A percentile compares a stretch with the other conserved stretches of the same genome.
phyloP scores from a whole-genome alignment of 2,797 vertebrate genomes.

The Pipistrellus kuhlii region DNA sequence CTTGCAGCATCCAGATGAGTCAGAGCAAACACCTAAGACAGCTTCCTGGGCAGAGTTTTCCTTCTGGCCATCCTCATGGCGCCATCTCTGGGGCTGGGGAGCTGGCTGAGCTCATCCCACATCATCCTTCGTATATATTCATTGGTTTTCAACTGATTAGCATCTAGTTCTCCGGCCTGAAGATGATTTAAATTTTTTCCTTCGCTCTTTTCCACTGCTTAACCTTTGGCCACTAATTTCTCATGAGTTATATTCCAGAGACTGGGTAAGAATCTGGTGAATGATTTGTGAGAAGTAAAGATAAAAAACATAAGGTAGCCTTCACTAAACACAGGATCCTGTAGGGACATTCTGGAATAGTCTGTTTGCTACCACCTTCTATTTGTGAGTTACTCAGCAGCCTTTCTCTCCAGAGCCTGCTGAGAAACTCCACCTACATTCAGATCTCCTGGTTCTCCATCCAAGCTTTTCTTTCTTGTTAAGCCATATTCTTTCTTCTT shows the following conservation, averaged over 20 bases:
- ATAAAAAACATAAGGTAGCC: not conserved
- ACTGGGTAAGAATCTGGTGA: not conserved
- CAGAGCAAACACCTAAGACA: not conserved
- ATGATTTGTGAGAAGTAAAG: constrained; percentile 8
- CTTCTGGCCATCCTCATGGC: too few relatives aligned
- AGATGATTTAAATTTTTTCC: not conserved
- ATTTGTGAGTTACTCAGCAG: not conserved
- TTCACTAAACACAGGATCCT: not conserved
- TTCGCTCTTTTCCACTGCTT: not conserved
- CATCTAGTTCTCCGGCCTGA: not conserved
- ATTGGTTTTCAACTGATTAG: not conserved
- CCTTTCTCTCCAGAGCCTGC: not conserved
- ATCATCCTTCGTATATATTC: not conserved
- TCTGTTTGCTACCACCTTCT: not conserved
- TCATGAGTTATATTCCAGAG: not conserved
- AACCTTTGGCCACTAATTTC: not conserved
- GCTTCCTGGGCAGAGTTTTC: not conserved
- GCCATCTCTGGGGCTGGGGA: not conserved
- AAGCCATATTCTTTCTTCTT: not conserved
- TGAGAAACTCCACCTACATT: not conserved
- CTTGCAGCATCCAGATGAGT: not conserved
- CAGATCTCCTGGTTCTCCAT: not conserved
- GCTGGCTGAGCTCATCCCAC: not conserved
- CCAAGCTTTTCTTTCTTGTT: not conserved
- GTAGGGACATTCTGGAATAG: not conserved